Evolutionary conservation across 2,113 vertebrate species (phyloP).

Genomic region (human (Homo sapiens)): GRCh38 chr7:11217001-11217500

Average conservation of each 20-base stretch:
- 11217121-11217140: neutral
- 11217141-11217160: neutral
- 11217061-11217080: neutral
- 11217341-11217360: neutral
- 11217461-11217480: neutral
- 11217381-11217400: neutral
- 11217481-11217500: constrained; percentile 16
- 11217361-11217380: neutral
- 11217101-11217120: neutral
- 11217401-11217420: neutral
- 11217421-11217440: neutral
- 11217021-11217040: neutral
- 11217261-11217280: neutral
- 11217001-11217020: neutral
- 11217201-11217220: neutral
- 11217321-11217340: neutral
- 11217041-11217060: neutral
- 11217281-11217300: neutral
- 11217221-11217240: constrained; percentile 6
- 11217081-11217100: neutral
- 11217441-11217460: neutral
- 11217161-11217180: neutral
- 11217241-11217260: neutral
- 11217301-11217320: neutral
- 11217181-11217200: neutral